Conservation (phyloP, 2,888 invertebrate genomes). For the Urechis unicinctus region DNA sequence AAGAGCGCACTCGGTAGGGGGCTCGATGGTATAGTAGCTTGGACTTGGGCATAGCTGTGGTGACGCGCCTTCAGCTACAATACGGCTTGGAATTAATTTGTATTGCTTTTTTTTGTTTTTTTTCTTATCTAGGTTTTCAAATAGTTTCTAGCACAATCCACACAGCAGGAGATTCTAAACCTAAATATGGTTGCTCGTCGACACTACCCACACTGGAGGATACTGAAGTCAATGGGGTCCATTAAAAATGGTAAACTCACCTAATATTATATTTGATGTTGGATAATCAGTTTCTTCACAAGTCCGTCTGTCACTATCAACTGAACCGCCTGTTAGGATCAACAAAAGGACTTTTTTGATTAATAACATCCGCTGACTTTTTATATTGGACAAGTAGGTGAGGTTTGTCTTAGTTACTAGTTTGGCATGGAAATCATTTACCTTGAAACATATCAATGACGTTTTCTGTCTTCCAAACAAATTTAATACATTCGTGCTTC, state of each 20-base stretch:
- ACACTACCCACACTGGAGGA: too few relatives aligned
- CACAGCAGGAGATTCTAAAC: too few relatives aligned
- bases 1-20: background rate
- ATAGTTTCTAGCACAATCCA: too few relatives aligned
- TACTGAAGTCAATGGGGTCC: too few relatives aligned
- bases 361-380: background rate
- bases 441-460: constrained; percentile 17
- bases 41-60: background rate
- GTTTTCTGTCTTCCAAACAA: constrained; percentile 6
- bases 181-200: too few relatives aligned
- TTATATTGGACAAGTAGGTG: too few relatives aligned
- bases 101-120: too few relatives aligned
- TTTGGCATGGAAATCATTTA: constrained; percentile 4
- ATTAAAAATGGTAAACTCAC: too few relatives aligned
- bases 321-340: too few relatives aligned
- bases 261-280: background rate
- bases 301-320: background rate
- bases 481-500: constrained; percentile 16
- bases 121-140: too few relatives aligned
- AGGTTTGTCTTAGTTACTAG: too few relatives aligned
- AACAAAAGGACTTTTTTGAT: background rate
- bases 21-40: background rate
- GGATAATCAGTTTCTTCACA: background rate
- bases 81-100: too few relatives aligned
- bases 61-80: background rate